Evolutionary conservation across 2,797 vertebrate species (phyloP).

Genomic region (Ctenopoma kingsleyae): DNA sequence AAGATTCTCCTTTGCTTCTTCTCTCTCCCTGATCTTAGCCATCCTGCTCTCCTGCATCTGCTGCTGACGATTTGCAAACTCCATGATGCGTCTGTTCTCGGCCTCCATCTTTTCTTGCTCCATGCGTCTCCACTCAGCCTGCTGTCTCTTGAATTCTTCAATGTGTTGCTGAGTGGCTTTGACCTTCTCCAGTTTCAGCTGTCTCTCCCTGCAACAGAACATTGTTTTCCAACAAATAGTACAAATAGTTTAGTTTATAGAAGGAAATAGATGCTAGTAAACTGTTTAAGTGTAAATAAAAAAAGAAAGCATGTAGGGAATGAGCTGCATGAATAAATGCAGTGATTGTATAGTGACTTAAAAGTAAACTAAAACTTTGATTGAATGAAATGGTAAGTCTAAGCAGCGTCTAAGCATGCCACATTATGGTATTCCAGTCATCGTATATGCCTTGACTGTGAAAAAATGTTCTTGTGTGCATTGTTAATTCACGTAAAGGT

Average conservation of each 20-base stretch:
- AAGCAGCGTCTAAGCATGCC: too few relatives aligned
- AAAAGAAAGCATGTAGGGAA: neutral
- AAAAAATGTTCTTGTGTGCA: neutral
- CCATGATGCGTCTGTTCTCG: conserved; percentile 91
- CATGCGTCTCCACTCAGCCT: conserved; percentile 87
- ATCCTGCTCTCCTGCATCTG: conserved; percentile 85
- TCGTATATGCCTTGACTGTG: neutral
- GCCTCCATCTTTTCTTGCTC: conserved; percentile 91
- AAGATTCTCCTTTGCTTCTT: conserved; percentile 86
- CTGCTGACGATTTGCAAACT: conserved; percentile 85
- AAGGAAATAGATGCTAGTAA: neutral
- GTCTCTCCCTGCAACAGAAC: conserved; percentile 84
- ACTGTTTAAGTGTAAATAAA: neutral
- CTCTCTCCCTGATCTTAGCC: conserved; percentile 83
- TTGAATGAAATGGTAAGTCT: neutral
- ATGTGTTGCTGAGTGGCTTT: conserved; percentile 86
- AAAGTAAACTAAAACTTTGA: neutral
- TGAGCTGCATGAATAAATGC: neutral
- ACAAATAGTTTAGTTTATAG: neutral
- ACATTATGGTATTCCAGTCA: too few relatives aligned
- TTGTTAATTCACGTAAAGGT: neutral
- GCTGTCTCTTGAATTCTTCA: conserved; percentile 91
- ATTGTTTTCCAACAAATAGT: neutral
- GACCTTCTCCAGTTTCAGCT: conserved; percentile 90
- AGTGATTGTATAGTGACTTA: neutral